These are phyloP conservation scores for Microctenopoma lineatum DNA, from an alignment of 2,797 vertebrate genomes.

Conservation along the genomic window DNA sequence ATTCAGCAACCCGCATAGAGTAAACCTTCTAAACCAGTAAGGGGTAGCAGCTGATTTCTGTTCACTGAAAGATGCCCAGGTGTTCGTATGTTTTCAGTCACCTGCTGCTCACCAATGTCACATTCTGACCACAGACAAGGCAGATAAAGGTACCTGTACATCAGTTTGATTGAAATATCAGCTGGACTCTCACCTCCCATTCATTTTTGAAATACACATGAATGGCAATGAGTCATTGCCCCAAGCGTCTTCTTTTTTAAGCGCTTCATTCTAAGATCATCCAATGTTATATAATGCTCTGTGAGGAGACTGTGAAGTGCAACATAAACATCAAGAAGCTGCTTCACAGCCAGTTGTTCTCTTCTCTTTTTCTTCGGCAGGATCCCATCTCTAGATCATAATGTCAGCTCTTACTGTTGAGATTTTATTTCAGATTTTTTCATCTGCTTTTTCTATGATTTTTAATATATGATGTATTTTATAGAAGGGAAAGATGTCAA, in stretches of 20 bases:
- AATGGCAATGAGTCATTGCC: conserved; percentile 49
- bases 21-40: conserved; percentile 57
- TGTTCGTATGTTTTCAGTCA: conserved; percentile 44
- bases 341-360: conserved; percentile 23
- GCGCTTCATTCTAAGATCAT: conserved; percentile 42
- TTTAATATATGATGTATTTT: conserved; percentile 67
- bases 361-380: not conserved
- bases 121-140: conserved; percentile 36
- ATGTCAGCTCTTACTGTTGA: conserved; percentile 53
- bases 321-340: conserved; percentile 26
- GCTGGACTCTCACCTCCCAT: conserved; percentile 1
- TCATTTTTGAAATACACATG: conserved; percentile 16
- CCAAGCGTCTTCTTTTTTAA: conserved; percentile 30
- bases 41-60: conserved; percentile 53
- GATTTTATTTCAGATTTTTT: conserved; percentile 61
- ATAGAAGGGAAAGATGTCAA: conserved; percentile 60
- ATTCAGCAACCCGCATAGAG: conserved; percentile 49
- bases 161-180: conserved; percentile 27
- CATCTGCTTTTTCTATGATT: conserved; percentile 64
- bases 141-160: conserved; percentile 36
- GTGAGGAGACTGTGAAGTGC: conserved; percentile 35
- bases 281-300: conserved; percentile 40
- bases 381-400: conserved; percentile 24
- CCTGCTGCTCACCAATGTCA: conserved; percentile 34
- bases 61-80: conserved; percentile 58